Evolutionary conservation across 1,140 invertebrate species (phyloP), one percentile per base, ranked within the genome.

Genomic region (Globodera ellingtonae): DNA sequence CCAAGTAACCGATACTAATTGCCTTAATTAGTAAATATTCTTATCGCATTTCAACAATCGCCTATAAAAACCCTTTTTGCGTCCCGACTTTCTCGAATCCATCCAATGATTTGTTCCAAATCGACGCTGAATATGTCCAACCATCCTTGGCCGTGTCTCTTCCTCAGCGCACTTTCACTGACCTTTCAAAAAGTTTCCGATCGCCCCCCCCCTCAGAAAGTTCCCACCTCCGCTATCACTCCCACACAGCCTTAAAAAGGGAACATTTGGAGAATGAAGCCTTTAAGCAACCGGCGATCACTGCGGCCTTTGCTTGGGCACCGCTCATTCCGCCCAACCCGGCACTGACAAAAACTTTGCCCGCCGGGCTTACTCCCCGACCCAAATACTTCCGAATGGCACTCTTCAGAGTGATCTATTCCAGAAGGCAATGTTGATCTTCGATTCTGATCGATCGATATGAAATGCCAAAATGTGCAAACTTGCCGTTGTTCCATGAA

Each of bases 271-370:
- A 10, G 56, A 62, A 18, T 0, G 18, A 59, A 15, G 5, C 10
- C 5, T 18, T 62, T 62, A 13, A 62, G 87, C 93, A 93, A 9
- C 92, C 93, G 80, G 90, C 90, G 79, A 93, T 93, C 21, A 92
- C 91, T 4, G 92, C 92, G 6, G 93, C 93, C 89, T 93, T 93
- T 3, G 93, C 91, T 85, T 93, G 93, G 4, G 93, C 93, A 0
- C 93, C 93, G 85, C 92, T 92, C 93, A 93, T 93, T 59, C 93
- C 93, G 3, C 78, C 75, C 4, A 93, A 89, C 6, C 93, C 93
- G n/a, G 93, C 91, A 9, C 92, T 92, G 4, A 93, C 87, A 85
- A 92, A 93, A 13, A 93, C 91, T 89, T 91, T 92, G 21, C 93
- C 93, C 10, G 86, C 84, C 76, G 93, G 86, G 76, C 91, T 89